phyloP scores from a whole-genome alignment of 2,113 vertebrate species.

The Toxostoma redivivum region DNA sequence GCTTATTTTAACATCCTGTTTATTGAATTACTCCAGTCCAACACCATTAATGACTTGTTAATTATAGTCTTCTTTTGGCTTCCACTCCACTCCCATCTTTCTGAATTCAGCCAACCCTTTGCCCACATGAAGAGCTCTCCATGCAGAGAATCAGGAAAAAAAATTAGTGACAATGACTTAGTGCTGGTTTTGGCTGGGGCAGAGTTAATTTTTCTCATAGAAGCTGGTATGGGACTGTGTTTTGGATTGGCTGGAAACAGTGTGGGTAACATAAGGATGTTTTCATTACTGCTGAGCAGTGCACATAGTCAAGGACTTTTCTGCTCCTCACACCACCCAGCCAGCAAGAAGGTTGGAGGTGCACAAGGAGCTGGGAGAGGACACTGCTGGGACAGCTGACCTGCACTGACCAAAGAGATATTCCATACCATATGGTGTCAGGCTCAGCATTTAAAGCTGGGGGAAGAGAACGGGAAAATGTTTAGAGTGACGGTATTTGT shows the following conservation, averaged over 20 bases:
- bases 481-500: neutral
- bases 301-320: neutral
- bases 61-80: neutral
- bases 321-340: neutral
- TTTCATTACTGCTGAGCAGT: neutral
- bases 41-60: neutral
- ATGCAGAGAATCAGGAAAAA: neutral
- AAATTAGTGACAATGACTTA: neutral
- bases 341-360: neutral
- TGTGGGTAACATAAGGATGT: neutral
- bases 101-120: neutral
- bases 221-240: neutral
- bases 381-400: neutral
- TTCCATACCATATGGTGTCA: neutral
- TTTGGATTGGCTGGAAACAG: neutral
- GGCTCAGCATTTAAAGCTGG: neutral
- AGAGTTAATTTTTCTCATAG: neutral
- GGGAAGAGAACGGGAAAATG: rapidly evolving
- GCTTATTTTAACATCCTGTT: neutral
- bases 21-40: neutral
- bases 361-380: neutral
- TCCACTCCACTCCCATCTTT: neutral
- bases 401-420: neutral
- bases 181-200: neutral
- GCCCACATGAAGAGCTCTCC: neutral